Evolutionary conservation across 2,888 invertebrate genomes (phyloP).

Genomic region (Dolomedes plantarius): DNA sequence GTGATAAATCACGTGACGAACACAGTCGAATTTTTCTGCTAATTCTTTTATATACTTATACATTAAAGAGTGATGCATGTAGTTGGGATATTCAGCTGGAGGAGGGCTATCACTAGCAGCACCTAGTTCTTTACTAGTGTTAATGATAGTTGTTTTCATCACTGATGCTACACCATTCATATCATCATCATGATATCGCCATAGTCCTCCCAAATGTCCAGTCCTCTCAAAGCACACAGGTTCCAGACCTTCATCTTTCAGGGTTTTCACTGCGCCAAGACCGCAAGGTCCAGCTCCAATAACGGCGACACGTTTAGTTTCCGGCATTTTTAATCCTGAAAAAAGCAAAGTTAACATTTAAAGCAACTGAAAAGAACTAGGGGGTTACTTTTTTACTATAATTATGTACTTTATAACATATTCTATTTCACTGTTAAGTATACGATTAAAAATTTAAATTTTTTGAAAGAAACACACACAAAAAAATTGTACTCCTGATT

Average conservation of each 20-base stretch:
- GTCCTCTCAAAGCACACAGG: slow-evolving; percentile 76
- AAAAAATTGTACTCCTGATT: too few species aligned
- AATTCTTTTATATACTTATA: slow-evolving; percentile 75
- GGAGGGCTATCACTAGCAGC: slow-evolving; percentile 78
- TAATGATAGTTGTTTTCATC: slow-evolving; percentile 77
- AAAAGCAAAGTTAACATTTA: background rate
- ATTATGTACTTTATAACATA: too few species aligned
- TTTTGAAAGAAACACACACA: too few species aligned
- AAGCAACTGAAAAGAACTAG: background rate
- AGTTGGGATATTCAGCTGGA: slow-evolving; percentile 77
- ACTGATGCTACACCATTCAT: slow-evolving; percentile 74
- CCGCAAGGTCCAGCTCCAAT: slow-evolving; percentile 78
- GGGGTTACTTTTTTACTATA: too few species aligned
- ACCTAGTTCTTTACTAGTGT: slow-evolving; percentile 77
- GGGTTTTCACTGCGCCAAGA: slow-evolving; percentile 76
- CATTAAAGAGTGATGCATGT: slow-evolving; percentile 77
- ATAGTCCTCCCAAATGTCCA: slow-evolving; percentile 76
- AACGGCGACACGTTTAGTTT: slow-evolving; percentile 72
- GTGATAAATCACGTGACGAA: slow-evolving; percentile 71
- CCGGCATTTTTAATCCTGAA: slow-evolving; percentile 19
- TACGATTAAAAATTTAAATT: too few species aligned
- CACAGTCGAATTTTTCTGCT: slow-evolving; percentile 73
- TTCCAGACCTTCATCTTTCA: slow-evolving; percentile 76
- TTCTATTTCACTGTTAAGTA: too few species aligned
- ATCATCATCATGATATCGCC: slow-evolving; percentile 74